Base-by-base conservation (phyloP, 2,888 invertebrate species). In the Machimus rusticus region DNA sequence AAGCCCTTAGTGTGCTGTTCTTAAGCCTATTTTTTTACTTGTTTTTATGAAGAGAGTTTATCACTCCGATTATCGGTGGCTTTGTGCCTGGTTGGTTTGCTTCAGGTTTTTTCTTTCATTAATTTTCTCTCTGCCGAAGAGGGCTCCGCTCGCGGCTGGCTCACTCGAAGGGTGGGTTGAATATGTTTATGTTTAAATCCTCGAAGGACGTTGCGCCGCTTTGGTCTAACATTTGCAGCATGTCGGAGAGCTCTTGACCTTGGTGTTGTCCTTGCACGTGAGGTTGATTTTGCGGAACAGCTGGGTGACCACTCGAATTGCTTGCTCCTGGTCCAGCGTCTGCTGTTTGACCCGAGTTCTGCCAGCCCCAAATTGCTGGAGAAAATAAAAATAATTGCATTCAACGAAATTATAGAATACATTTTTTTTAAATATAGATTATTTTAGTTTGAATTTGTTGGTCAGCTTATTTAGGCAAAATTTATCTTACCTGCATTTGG, bases 201-300 rank as follows among this genome's bases (percentile, higher is more conserved):
- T 98, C 98, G 92, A 98, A 98, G 39, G 97, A 95, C 87, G 96
- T 94, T 57, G 96, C 94, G 84, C 95, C 96, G 90, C 96, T 95
- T 92, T 97, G 97, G 93, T 98, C 97, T 87, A 98, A 93, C 95
- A 98, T 98, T 93, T 98, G 98, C 90, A 98, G 94, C 98, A 98
- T 98, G 91, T 98, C 98, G 19, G 97, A 96, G 87, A 98, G 94
- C 93, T 98, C 98, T 90, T 96, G 96, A 8, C 95, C 95, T 90
- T 95, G 95, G 66, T 95, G 95, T 43, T 93, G 93, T 46, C 93
- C 93, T 74, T 93, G 93, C 89, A 94, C 94, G 34, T 92, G 91
- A 9, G 91, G 90, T 16, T 93, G 93, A 74, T 93, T 93, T 88
- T 93, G 91, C 39, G 79, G 91, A 55, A 91, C 92, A 28, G 91